Base-by-base conservation (phyloP, 1,140 invertebrate genomes). In the Lutraria rhynchaena region DNA sequence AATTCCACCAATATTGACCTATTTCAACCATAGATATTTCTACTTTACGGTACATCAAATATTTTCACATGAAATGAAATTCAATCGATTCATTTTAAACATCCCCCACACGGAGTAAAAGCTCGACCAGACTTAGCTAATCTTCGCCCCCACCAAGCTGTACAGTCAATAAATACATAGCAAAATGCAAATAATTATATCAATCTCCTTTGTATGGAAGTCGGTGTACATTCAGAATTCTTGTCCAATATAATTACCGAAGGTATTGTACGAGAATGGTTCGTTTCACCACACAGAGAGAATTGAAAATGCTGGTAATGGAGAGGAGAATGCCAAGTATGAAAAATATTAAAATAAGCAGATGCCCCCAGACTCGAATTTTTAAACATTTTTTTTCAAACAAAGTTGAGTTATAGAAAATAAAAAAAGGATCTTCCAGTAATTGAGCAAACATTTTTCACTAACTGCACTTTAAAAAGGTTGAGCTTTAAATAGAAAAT, bases 141-240 rank as follows among this genome's bases (percentile, higher is more conserved):
- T 61, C 73, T 61, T 51, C 29, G 15, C 35, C 73, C 73, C 73
- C 73, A 76, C 60, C 73, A 46, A 63, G 60, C n/a, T 41, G 37
- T 33, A 61, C 22, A 51, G 73, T 63, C 73, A 76, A 76, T 76
- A 76, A 76, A 76, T 63, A 76, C 61, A 76, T 58, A 60, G 53
- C 33, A 58, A 58, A 73, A 73, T 73, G 55, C 70, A 73, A 73
- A 73, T 58, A 58, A 73, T 73, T 73, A 73, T 44, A 73, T 57
- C 51, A 73, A 58, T 58, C 55, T 15, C 31, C 33, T 27, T 73
- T 57, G 53, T 73, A 73, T 27, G 1, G 24, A 31, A 67, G 2
- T 9, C 15, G 7, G 63, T 41, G 49, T 3, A 67, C 29, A 29
- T 31, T 67, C 41, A 29, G 9, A 5, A 17, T 35, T 35, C 29